phyloP scores from a whole-genome alignment of 1,140 invertebrate genomes.

The Drosophila nikananu region DNA sequence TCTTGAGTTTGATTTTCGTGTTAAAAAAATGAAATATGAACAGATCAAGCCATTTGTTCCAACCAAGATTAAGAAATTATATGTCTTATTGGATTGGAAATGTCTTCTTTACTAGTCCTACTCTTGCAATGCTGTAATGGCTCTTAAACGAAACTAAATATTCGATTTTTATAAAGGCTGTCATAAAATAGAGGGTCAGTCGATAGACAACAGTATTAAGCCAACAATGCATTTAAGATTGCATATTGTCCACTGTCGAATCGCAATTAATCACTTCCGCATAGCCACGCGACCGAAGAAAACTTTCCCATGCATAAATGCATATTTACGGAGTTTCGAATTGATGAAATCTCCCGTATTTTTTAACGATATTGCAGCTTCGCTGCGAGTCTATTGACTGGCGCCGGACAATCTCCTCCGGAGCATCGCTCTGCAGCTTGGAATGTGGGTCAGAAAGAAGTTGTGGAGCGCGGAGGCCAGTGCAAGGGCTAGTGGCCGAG shows the following conservation, averaged over 20 bases:
- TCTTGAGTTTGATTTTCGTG: not conserved
- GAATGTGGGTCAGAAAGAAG: slow-evolving; percentile 58
- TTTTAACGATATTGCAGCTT: slow-evolving; percentile 20
- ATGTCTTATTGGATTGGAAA: not conserved
- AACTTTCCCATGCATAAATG: slow-evolving; percentile 57
- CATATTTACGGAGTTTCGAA: slow-evolving; percentile 50
- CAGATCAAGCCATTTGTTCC: not conserved
- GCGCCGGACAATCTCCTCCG: slow-evolving; percentile 11
- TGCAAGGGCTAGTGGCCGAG: slow-evolving; percentile 20
- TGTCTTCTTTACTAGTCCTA: not conserved
- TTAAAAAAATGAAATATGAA: not conserved
- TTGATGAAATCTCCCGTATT: slow-evolving; percentile 34
- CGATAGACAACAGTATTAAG: not conserved
- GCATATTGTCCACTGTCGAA: slow-evolving; percentile 1
- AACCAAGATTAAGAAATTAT: not conserved
- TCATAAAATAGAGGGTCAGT: not conserved
- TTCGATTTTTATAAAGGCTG: not conserved
- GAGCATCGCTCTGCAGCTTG: not conserved
- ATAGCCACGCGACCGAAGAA: slow-evolving; percentile 31
- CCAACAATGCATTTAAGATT: not conserved
- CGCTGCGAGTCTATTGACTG: slow-evolving; percentile 1
- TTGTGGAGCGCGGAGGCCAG: not conserved
- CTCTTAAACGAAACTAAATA: not conserved
- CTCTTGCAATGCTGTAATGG: not conserved
- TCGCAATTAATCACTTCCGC: slow-evolving; percentile 28